Evolutionary conservation across 2,888 invertebrate species (phyloP), one percentile per base, ranked within the genome.

Genomic region (Brassicogethes aeneus): DNA sequence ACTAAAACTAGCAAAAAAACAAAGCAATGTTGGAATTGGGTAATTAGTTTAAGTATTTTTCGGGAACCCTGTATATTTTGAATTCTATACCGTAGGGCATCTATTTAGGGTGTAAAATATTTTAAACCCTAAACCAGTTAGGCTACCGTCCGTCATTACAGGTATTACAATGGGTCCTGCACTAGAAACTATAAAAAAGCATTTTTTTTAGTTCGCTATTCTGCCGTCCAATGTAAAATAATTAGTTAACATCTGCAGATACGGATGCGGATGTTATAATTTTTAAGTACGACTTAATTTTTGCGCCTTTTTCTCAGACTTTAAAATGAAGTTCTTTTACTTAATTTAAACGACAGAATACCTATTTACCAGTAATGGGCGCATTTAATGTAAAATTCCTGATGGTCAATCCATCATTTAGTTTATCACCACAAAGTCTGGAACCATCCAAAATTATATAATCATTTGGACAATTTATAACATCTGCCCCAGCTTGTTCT

Each of bases 401-500:
- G 13, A 71, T 62, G 1, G 73, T 61, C 1, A 76, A 72, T 1
- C 80, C 85, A 59, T 86, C 85, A 56, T 85, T 86, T 12, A 85
- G 70, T 17, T 79, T 71, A 39, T 83, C 82, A 0, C 85, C 86
- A 53, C 86, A 87, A 2, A 87, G 67, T 40, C 85, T 70, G 15
- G 79, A 73, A 10, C 82, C 82, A 37, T 81, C 77, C 45, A 85
- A 70, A 2, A 81, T 70, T 34, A 86, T 70, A 68, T 79, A 87
- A 60, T 86, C 86, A 49, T 79, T 78, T 0, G 85, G 84, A 59
- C 86, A 87, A 63, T 83, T 81, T 53, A 80, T 76, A 40, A 82
- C 75, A 55, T 85, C 85, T 35, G 80, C 80, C 0, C 85, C 86
- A 1, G 85, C 85, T 62, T 85, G 82, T 1, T 75, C 76, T 17